These are phyloP conservation scores for Trematomus bernacchii DNA, from an alignment of 2,797 vertebrate species.

Conservation along the genomic window DNA sequence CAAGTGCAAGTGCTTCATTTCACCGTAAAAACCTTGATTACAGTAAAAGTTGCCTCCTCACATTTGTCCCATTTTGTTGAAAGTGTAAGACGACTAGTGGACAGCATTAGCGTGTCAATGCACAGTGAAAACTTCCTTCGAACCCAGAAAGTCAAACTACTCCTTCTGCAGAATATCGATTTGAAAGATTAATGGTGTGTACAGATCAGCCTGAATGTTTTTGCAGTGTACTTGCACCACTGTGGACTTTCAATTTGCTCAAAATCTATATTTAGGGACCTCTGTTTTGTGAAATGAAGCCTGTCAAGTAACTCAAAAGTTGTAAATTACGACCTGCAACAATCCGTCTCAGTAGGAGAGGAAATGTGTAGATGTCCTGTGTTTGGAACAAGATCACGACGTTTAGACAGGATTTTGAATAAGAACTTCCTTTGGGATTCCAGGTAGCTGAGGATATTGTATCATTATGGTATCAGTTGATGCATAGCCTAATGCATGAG, in stretches of 20 bases:
- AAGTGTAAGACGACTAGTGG: slow-evolving; percentile 10
- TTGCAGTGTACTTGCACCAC: slow-evolving; percentile 61
- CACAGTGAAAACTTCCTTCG: slow-evolving; percentile 24
- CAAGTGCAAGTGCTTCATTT: slow-evolving; percentile 9
- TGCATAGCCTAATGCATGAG: neutral
- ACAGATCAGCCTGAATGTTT: slow-evolving; percentile 59
- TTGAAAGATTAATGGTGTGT: slow-evolving; percentile 55
- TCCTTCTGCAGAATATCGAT: slow-evolving; percentile 34
- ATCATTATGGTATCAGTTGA: neutral
- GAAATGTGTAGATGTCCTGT: slow-evolving; percentile 24
- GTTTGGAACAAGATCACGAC: slow-evolving; percentile 13
- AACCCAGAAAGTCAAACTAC: slow-evolving; percentile 46
- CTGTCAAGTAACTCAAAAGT: slow-evolving; percentile 26
- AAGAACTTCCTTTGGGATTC: slow-evolving; percentile 13
- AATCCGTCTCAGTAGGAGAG: slow-evolving; percentile 34
- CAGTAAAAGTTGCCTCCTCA: slow-evolving; percentile 13
- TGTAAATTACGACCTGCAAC: slow-evolving; percentile 44
- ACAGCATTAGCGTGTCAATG: slow-evolving; percentile 20
- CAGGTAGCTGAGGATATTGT: neutral
- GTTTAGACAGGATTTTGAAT: slow-evolving; percentile 7
- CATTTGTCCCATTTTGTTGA: slow-evolving; percentile 11
- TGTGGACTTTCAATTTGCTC: slow-evolving; percentile 56
- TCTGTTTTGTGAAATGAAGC: slow-evolving; percentile 37
- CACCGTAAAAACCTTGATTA: slow-evolving; percentile 2
- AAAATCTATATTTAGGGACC: slow-evolving; percentile 51